Conservation (phyloP, 2,888 invertebrate species). For the Capitulum mitella region DNA sequence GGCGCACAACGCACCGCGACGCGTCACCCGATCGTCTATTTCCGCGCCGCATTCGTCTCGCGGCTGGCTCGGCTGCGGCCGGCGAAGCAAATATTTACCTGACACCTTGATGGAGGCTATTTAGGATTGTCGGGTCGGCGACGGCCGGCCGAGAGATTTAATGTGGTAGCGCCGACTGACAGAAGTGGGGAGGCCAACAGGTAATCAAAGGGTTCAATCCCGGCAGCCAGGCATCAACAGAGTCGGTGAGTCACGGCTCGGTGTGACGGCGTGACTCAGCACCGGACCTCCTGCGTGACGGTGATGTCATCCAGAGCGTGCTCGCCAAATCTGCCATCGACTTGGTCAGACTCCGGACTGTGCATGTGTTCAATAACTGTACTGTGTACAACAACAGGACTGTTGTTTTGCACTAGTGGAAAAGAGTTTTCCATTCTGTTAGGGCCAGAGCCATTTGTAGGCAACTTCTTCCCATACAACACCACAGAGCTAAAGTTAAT, state of each 20-base stretch:
- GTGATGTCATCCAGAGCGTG: no score
- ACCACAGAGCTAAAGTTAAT: no score
- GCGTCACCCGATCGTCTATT: conserved; percentile 13
- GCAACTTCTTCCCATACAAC: no score
- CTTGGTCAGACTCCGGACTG: no score
- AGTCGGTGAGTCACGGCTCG: not conserved
- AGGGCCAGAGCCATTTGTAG: no score
- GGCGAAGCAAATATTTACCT: conserved; percentile 8
- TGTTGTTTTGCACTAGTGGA: no score
- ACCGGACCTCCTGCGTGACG: no score
- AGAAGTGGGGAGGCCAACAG: not conserved
- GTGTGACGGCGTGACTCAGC: no score
- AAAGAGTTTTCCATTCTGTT: no score
- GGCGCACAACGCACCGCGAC: not conserved
- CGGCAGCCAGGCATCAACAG: not conserved
- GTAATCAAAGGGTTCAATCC: not conserved
- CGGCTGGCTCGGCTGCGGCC: not conserved
- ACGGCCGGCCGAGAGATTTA: not conserved
- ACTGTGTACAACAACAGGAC: no score
- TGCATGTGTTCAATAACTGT: no score
- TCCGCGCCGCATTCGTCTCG: not conserved
- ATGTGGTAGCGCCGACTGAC: not conserved
- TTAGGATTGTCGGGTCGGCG: not conserved
- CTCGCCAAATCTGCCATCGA: no score
- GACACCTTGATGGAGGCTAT: not conserved